phyloP scores from a whole-genome alignment of 1,140 invertebrate genomes.

The Lordiphosa collinella region DNA sequence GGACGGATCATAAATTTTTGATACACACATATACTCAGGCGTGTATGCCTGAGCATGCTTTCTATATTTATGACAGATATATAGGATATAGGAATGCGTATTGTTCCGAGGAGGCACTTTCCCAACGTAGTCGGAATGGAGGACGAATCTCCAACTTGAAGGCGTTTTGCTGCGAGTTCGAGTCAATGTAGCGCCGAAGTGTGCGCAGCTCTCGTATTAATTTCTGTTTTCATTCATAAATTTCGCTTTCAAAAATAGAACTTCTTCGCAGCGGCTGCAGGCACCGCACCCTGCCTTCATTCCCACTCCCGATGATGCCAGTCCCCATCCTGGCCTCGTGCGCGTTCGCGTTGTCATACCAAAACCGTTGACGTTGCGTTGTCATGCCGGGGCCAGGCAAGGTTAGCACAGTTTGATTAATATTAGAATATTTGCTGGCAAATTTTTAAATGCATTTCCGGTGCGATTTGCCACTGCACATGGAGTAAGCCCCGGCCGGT shows the following conservation, averaged over 20 bases:
- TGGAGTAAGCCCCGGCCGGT: not conserved
- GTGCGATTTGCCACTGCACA: constrained; percentile 33
- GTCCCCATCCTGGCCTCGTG: not conserved
- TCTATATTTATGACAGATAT: constrained; percentile 6
- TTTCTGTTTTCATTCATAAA: constrained; percentile 60
- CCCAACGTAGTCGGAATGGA: not conserved
- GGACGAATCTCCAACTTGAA: not conserved
- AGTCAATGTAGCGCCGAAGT: constrained; percentile 9
- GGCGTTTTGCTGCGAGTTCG: not conserved
- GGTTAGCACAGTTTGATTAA: constrained; percentile 56
- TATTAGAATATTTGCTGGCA: constrained; percentile 42
- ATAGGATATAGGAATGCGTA: not conserved
- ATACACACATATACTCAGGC: constrained; percentile 11
- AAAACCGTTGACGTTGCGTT: constrained; percentile 16
- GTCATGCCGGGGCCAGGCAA: constrained; percentile 29
- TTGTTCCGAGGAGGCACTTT: not conserved
- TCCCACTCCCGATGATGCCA: not conserved
- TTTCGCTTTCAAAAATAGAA: constrained; percentile 51
- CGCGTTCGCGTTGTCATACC: constrained; percentile 12
- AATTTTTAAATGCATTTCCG: constrained; percentile 51
- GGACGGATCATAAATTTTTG: constrained; percentile 26
- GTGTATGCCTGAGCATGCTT: constrained; percentile 6
- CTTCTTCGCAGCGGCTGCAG: constrained; percentile 8
- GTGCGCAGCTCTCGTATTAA: constrained; percentile 18
- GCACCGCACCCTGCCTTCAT: not conserved